These are phyloP conservation scores for Catostomus latipinnis DNA, from an alignment of 2,797 vertebrate genomes.

Conservation along the genomic window DNA sequence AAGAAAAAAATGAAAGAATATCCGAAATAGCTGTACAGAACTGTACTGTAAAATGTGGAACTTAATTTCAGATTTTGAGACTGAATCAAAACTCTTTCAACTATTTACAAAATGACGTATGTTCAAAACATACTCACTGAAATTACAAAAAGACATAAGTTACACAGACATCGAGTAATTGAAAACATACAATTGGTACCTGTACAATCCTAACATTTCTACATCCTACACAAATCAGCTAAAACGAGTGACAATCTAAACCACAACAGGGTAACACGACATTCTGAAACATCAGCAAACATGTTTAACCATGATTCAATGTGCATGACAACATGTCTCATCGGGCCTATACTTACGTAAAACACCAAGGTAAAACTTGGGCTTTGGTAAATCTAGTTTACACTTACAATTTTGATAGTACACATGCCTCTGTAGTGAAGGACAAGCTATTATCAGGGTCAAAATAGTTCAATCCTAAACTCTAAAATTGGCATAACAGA, in stretches of 20 bases:
- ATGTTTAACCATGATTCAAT: slow-evolving; percentile 31
- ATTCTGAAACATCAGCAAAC: background rate
- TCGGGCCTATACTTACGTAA: background rate
- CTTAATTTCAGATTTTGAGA: background rate
- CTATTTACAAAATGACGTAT: slow-evolving; percentile 49
- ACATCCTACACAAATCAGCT: slow-evolving; percentile 63
- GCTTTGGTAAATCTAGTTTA: background rate
- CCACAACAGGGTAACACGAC: slow-evolving; percentile 5
- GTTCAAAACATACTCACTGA: slow-evolving; percentile 50
- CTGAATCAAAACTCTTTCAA: slow-evolving; percentile 64
- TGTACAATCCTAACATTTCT: slow-evolving; percentile 67
- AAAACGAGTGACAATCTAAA: slow-evolving; percentile 30
- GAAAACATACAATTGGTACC: slow-evolving; percentile 67
- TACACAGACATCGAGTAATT: slow-evolving; percentile 65
- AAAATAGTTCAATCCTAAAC: background rate
- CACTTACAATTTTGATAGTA: background rate
- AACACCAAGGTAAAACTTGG: background rate
- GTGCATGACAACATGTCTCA: slow-evolving; percentile 25
- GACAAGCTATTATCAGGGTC: background rate
- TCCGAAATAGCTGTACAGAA: slow-evolving; percentile 66
- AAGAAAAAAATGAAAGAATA: slow-evolving; percentile 74
- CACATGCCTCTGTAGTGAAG: background rate
- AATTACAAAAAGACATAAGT: slow-evolving; percentile 68
- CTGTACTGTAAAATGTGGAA: background rate
- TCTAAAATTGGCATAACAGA: background rate